Conservation (phyloP, 2,113 vertebrate species). For the Oenanthe melanoleuca region DNA sequence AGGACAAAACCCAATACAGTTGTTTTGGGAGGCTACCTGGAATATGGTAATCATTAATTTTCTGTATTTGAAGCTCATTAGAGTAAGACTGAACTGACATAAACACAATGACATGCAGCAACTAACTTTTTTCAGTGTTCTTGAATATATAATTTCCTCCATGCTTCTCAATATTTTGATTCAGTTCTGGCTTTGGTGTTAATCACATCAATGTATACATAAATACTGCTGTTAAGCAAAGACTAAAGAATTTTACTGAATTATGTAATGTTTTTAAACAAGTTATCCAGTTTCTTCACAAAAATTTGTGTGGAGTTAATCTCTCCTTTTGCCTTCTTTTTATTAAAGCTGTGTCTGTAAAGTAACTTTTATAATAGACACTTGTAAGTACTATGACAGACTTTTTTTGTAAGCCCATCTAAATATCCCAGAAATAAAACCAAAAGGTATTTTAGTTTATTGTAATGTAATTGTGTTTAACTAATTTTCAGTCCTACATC, state of each 20-base stretch:
- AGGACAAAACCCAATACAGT: neutral
- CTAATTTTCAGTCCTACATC: neutral
- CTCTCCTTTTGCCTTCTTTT: neutral
- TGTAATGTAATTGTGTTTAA: neutral
- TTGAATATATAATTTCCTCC: neutral
- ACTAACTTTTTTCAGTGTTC: neutral
- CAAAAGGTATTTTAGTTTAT: neutral
- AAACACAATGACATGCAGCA: neutral
- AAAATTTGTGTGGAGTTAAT: neutral
- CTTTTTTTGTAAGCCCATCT: neutral
- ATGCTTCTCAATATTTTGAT: neutral
- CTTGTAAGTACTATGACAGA: neutral
- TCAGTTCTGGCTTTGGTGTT: neutral
- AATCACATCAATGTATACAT: neutral
- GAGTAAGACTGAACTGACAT: neutral
- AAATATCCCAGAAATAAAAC: slow-evolving; percentile 22
- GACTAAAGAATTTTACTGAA: neutral
- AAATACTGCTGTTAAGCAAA: neutral
- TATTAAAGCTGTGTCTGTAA: slow-evolving; percentile 21
- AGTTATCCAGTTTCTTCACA: neutral
- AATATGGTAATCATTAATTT: neutral
- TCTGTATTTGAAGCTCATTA: neutral
- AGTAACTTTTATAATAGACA: slow-evolving; percentile 3
- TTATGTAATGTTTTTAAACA: neutral
- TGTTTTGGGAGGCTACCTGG: neutral